Evolutionary conservation across 2,113 vertebrate species (phyloP), one percentile per base, ranked within the genome.

Genomic region (Arizona elegans): DNA sequence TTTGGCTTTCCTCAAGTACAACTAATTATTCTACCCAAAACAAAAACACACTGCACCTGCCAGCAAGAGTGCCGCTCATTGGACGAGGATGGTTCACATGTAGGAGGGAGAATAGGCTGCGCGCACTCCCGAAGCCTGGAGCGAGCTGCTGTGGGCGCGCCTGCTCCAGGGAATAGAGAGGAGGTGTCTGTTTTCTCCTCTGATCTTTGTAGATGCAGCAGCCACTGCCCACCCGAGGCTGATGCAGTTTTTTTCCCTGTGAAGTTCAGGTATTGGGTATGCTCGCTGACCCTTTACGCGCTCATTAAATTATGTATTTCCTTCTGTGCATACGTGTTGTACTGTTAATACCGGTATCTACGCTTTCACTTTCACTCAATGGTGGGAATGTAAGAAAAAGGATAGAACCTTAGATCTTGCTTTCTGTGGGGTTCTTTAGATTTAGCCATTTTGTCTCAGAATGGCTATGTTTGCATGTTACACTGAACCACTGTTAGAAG

Each of bases 1-100:
- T 3, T 50, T 62, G 91, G 87, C 91, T 87, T 56, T 38, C 62
- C 62, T 81, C 87, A 52, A 92, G 94, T 91, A 65, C 93, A 87
- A 81, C 90, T 38, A 90, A 91, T 55, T 96, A 97, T 97, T 97
- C 96, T 96, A 97, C 95, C 96, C 94, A 97, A 97, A 97, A 97
- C 97, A 98, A 98, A 97, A 97, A 97, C 97, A 97, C 96, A 97
- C 96, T 92, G 96, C 97, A 97, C 97, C 96, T 97, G 96, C 97
- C 97, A 98, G 97, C 96, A 98, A 97, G 96, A 93, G 92, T 93
- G 94, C 91, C 96, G 94, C 96, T 96, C 96, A 97, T 97, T 98
- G 97, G 97, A 70, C 96, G 93, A 95, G 91, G 94, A 91, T 43
- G 92, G 94, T 87, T 70, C 97, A 97, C 97, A 96, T 96, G 95